Evolutionary conservation across 2,113 vertebrate species (phyloP).

Genomic region (Nothoprocta pentlandii): DNA sequence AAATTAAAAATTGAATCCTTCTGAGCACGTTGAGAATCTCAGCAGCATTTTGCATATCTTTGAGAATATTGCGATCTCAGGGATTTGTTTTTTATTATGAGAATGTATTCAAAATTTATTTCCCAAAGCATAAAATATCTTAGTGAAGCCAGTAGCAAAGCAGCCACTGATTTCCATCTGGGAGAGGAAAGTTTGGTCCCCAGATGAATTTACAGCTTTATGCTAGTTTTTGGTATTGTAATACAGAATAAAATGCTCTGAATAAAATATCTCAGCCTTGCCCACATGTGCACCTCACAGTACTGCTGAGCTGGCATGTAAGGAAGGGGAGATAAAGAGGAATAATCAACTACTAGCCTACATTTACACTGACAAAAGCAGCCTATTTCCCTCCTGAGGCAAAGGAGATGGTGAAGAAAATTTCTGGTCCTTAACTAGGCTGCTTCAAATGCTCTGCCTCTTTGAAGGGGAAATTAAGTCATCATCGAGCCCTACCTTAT

Average conservation of each 20-base stretch:
- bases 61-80: slow-evolving; percentile 9
- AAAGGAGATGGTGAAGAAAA: slow-evolving; percentile 8
- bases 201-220: slow-evolving; percentile 15
- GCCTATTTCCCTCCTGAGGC: slow-evolving; percentile 24
- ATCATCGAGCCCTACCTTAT: neutral
- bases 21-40: neutral
- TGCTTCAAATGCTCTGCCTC: neutral
- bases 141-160: neutral
- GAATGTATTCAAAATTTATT: slow-evolving; percentile 17
- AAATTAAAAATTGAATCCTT: neutral
- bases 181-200: slow-evolving; percentile 4
- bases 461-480: slow-evolving; percentile 10
- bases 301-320: slow-evolving; percentile 1
- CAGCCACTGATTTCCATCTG: neutral
- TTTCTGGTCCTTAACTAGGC: neutral
- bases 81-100: slow-evolving; percentile 7
- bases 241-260: slow-evolving; percentile 2
- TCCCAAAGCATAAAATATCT: slow-evolving; percentile 7
- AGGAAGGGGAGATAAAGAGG: neutral
- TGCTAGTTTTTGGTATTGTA: neutral
- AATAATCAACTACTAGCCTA: slow-evolving; percentile 14
- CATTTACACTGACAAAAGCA: slow-evolving; percentile 33
- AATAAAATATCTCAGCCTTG: neutral
- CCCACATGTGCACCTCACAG: neutral
- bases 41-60: neutral